phyloP scores from a whole-genome alignment of 37 sponge, comb jelly and placozoan genomes.

The Halisarca cf. caerulea region DNA sequence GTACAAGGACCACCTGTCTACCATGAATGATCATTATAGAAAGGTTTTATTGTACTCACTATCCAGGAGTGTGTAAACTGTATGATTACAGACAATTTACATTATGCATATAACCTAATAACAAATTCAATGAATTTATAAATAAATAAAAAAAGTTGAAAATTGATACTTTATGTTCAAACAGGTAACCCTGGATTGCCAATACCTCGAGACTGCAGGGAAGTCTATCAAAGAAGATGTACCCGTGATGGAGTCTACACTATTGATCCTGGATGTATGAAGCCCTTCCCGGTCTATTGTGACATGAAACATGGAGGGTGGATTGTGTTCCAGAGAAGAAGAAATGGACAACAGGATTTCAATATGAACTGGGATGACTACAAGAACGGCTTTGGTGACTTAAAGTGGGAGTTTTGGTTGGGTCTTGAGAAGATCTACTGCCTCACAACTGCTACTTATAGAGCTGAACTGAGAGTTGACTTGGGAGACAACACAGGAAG shows the following conservation, averaged over 20 bases:
- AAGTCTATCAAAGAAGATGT: slow-evolving; percentile 8
- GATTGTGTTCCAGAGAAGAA: slow-evolving; percentile 30
- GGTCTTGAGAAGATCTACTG: slow-evolving; percentile 30
- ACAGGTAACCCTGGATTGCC: too few relatives aligned
- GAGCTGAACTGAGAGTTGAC: neutral
- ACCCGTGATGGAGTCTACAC: slow-evolving; percentile 19
- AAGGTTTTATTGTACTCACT: too few relatives aligned
- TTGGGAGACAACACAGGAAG: neutral
- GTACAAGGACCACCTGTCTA: too few relatives aligned
- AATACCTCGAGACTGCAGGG: slow-evolving; percentile 4
- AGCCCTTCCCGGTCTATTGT: slow-evolving; percentile 5
- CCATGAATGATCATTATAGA: too few relatives aligned
- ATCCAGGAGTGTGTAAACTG: too few relatives aligned
- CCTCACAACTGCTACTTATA: neutral
- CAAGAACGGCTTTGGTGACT: slow-evolving; percentile 11
- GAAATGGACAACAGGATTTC: slow-evolving; percentile 11
- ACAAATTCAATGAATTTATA: too few relatives aligned
- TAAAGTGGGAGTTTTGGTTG: slow-evolving; percentile 13
- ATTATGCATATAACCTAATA: too few relatives aligned
- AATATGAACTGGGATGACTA: slow-evolving; percentile 3
- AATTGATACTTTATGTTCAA: too few relatives aligned
- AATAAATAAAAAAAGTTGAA: too few relatives aligned
- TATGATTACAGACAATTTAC: too few relatives aligned
- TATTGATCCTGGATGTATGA: slow-evolving; percentile 20
- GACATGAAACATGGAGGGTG: slow-evolving; percentile 19